These are phyloP conservation scores for Chrysaora quinquecirrha DNA, from an alignment of 30 jellyfish, hydroid and myxozoan species.

Conservation along the genomic window DNA sequence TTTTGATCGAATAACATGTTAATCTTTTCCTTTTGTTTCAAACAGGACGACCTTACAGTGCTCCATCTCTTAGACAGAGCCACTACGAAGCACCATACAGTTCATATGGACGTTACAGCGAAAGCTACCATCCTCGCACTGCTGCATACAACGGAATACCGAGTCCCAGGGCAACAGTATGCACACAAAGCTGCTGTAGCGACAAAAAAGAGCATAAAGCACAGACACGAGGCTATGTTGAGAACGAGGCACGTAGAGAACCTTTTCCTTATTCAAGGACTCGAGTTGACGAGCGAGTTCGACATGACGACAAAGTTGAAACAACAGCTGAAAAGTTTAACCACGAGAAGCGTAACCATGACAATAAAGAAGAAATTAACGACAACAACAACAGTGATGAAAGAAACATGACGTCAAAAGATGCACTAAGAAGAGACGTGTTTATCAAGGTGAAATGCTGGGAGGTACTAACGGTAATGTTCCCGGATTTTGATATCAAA, in stretches of 20 bases:
- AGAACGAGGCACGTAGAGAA: background rate
- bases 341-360: background rate
- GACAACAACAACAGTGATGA: slow-evolving; percentile 1
- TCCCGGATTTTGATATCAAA: slow-evolving; percentile 81
- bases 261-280: background rate
- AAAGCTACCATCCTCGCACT: background rate
- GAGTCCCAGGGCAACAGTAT: background rate
- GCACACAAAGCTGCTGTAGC: slow-evolving; percentile 2
- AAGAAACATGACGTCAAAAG: background rate
- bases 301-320: background rate
- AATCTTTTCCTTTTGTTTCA: background rate
- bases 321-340: background rate
- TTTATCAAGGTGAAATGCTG: slow-evolving; percentile 71
- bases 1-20: too few species aligned
- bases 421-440: slow-evolving; percentile 46
- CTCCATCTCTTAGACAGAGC: background rate
- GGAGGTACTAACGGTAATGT: slow-evolving; percentile 85
- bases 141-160: background rate
- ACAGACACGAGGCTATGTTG: background rate
- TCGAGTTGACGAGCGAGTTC: background rate
- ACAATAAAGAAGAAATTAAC: background rate
- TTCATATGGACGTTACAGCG: background rate
- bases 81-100: background rate
- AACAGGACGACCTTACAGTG: slow-evolving; percentile 6
- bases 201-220: background rate